phyloP scores from a whole-genome alignment of 2,113 vertebrate species.

The Pelusios castaneus region DNA sequence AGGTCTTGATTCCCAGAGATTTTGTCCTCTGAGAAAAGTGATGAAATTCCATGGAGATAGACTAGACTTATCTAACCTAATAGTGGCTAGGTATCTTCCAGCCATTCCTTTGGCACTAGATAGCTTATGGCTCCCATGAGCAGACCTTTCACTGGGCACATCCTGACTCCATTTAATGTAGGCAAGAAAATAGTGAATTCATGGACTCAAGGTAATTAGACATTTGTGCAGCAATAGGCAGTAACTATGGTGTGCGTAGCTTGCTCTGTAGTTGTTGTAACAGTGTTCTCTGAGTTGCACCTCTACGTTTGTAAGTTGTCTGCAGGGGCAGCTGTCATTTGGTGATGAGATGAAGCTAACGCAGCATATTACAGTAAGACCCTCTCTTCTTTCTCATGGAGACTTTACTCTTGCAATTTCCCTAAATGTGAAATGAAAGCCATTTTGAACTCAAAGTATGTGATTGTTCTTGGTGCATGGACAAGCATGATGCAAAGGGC shows the following conservation, averaged over 20 bases:
- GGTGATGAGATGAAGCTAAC: neutral
- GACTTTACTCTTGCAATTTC: neutral
- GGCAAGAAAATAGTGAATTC: neutral
- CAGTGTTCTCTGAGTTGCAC: neutral
- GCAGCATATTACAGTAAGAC: neutral
- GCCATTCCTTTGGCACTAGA: neutral
- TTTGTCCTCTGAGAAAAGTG: neutral
- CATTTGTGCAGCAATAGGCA: neutral
- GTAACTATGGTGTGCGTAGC: neutral
- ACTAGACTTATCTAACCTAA: neutral
- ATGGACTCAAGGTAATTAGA: neutral
- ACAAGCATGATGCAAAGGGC: neutral
- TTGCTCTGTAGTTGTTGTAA: neutral
- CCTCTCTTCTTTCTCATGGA: neutral
- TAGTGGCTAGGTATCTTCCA: neutral
- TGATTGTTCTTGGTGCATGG: neutral
- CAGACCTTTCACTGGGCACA: neutral
- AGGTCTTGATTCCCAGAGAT: neutral
- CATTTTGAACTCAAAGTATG: neutral
- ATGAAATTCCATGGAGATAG: neutral
- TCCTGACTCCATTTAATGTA: neutral
- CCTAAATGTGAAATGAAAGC: neutral
- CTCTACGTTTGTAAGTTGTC: neutral
- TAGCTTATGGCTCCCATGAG: neutral
- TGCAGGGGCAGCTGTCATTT: neutral